Evolutionary conservation across 2,113 vertebrate species (phyloP).

Genomic region (Bubo scandiacus): DNA sequence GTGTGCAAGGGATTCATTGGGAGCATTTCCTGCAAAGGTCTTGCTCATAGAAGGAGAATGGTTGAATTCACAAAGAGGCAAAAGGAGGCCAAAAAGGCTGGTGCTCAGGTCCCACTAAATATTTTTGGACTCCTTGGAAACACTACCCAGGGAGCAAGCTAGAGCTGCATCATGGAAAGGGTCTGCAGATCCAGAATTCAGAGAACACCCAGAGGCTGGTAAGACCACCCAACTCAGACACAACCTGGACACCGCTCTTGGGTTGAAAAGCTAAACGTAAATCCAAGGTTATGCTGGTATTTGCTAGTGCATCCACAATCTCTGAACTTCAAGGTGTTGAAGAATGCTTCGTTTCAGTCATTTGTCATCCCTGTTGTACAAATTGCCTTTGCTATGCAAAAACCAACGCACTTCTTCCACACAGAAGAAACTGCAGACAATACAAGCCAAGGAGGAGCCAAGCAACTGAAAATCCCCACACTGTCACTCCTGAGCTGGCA

Average conservation of each 20-base stretch:
- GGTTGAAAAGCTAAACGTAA: not conserved
- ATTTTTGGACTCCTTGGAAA: not conserved
- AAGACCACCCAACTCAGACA: not conserved
- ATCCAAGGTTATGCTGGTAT: not conserved
- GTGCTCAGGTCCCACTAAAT: not conserved
- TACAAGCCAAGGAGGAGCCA: not conserved
- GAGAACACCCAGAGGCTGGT: not conserved
- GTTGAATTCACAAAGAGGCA: not conserved
- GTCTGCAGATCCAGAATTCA: not conserved
- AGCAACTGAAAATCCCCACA: not conserved
- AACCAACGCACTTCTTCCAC: not conserved
- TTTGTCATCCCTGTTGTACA: not conserved
- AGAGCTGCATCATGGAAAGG: not conserved
- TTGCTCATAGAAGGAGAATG: not conserved
- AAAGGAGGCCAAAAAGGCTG: not conserved
- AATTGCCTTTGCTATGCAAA: not conserved
- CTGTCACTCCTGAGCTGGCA: not conserved
- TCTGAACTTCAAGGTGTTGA: not conserved
- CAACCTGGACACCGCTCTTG: not conserved
- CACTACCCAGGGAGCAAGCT: not conserved
- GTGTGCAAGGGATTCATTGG: not conserved
- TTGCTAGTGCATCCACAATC: not conserved
- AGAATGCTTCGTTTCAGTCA: not conserved
- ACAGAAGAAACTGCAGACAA: not conserved
- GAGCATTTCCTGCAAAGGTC: not conserved